Evolutionary conservation across 2,797 vertebrate genomes (phyloP), one percentile per base, ranked within the genome.

Genomic region (Graptemys geographica): DNA sequence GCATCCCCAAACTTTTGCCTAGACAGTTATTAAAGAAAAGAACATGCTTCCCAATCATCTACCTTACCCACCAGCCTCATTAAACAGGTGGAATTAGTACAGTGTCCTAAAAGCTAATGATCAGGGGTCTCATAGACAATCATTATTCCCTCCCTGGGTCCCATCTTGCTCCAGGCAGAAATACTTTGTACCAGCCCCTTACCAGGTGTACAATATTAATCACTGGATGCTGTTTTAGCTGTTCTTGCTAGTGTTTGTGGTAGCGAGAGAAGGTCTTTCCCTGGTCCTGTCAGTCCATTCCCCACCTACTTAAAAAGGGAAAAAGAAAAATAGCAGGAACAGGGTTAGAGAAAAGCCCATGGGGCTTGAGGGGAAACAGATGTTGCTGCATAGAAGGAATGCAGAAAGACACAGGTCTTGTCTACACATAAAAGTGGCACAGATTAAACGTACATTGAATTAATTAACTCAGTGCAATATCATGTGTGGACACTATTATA

Each of bases 181-280:
- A 37, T 0, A 11, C 1, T 13, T 92, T 3, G 44, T 37, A 5
- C 1, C 1, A 15, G 15, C 11, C 21, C 37, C 44, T 41, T 74
- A 74, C 10, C 41, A 74, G n/a, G 3, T 87, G 27, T 84, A 93
- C 74, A 74, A 3, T 51, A 0, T 81, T 93, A 41, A 28, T 8
- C 8, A 23, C 57, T 9, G 0, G 0, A 21, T 88, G 25, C 11
- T 6, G 0, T 5, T 92, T 84, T 81, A 94, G 15, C 5, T 78
- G n/a, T 11, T 28, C 2, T 25, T 1, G 5, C 33, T 19, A 33
- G 62, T n/a, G 33, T 18, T 65, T 65, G 11, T 79, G 79, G 47
- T 0, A 0, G 7, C 25, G 79, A 11, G 88, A 5, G 88, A 85
- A 19, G 81, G 83, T 74, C 0, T 0, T 33, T 76, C 25, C 11